A percentile compares a stretch with the other conserved stretches of the same genome.
Conservation (phyloP, 1,140 invertebrate genomes). For the Protaetia brevitarsis region DNA sequence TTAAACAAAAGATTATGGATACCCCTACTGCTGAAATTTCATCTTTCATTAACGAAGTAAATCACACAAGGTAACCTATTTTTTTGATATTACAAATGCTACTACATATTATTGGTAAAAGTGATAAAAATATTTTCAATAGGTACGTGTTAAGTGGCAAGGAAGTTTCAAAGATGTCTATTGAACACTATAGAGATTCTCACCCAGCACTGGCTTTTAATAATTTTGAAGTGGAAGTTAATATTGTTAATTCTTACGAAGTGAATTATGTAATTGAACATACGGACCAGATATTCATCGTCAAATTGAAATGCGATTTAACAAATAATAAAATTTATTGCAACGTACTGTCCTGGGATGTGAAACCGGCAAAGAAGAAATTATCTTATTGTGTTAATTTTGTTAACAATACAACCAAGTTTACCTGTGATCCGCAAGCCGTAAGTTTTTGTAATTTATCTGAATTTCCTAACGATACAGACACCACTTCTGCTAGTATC, state of each 20-base stretch:
- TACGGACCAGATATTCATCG: conserved; percentile 32
- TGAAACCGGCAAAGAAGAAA: background rate
- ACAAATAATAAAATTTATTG: conserved; percentile 27
- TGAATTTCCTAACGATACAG: background rate
- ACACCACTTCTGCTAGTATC: background rate
- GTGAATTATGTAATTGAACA: conserved; percentile 31
- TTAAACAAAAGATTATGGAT: no score
- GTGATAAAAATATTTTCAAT: background rate
- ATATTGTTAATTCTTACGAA: conserved; percentile 31
- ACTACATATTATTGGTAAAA: no score
- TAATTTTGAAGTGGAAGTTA: conserved; percentile 30
- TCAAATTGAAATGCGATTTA: conserved; percentile 33
- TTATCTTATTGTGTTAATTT: background rate
- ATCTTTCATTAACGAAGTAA: no score
- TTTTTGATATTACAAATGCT: no score
- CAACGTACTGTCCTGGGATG: background rate
- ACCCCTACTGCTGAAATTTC: no score
- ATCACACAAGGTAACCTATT: no score
- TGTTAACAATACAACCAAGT: background rate
- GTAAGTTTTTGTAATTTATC: background rate
- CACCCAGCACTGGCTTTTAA: conserved; percentile 29
- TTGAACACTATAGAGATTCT: conserved; percentile 30
- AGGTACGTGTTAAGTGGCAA: conserved; percentile 27
- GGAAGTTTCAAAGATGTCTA: conserved; percentile 29
- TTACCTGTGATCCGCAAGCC: background rate